Evolutionary conservation across 2,888 invertebrate species (phyloP), one percentile per base, ranked within the genome.

Genomic region (Rhagophthalmus giganteus): DNA sequence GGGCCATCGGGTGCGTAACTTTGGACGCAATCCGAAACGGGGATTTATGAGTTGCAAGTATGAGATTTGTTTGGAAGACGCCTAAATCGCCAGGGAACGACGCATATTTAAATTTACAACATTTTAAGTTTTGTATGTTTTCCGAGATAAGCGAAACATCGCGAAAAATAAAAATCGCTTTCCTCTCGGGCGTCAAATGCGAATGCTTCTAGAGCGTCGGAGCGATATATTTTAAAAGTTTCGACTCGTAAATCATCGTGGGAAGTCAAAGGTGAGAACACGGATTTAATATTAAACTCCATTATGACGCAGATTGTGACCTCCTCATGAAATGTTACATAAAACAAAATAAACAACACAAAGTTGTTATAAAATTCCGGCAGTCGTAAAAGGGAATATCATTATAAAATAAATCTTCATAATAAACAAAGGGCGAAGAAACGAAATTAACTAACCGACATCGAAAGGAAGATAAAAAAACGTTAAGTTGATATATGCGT

Each of bases 241-340:
- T 58, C 51, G 48, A 62, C 59, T 61, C 64, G 62, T 70, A 69
- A 70, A 69, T 70, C 69, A 71, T 69, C 66, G 67, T 68, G 68
- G 59, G 67, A 68, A 69, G 68, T 69, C 65, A 67, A 66, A 63
- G 64, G 68, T 66, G 68, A 66, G 63, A 63, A 63, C 60, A 60
- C 61, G 64, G 68, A 68, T 70, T 71, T 69, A 69, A 70, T 69
- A 69, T 67, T 67, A 65, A 69, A 69, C 65, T 69, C 66, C 60
- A 65, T 64, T 64, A 65, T 63, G 59, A 56, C 59, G 51, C 51
- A 42, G 49, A 51, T 46, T 54, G 40, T 51, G 54, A 54, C 54
- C 51, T 40, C 46, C 48, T 52, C 55, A 38, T 52, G 24, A 37
- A 37, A 50, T 50, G 35, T 54, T 40, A 35, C 15, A 44, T 28